These are phyloP conservation scores for Triops cancriformis DNA, from an alignment of 1,140 invertebrate species.

Conservation along the genomic window DNA sequence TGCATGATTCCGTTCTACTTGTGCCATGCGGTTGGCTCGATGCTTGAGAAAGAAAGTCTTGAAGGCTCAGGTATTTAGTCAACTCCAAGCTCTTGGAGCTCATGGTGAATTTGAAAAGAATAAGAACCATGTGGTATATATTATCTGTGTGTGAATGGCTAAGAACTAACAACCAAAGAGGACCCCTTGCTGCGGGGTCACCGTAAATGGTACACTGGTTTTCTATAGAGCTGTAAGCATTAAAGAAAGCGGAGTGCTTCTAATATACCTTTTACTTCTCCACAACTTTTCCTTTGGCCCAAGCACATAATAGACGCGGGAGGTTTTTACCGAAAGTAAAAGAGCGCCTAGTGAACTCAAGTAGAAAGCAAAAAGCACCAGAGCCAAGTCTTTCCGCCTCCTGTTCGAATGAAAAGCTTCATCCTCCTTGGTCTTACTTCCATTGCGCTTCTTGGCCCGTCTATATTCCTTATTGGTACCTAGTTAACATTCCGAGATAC, in stretches of 20 bases:
- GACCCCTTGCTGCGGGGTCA: background rate
- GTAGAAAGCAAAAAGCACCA: constrained; percentile 6
- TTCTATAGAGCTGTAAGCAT: constrained; percentile 6
- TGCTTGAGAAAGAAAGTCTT: background rate
- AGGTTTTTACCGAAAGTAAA: constrained; percentile 6
- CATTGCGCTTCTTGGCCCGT: background rate
- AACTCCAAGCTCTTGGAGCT: constrained; percentile 5
- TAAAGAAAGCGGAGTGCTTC: background rate
- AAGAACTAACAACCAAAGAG: background rate
- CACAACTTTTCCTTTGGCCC: background rate
- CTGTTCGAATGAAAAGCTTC: background rate
- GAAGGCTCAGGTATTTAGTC: constrained; percentile 6
- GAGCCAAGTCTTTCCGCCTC: background rate
- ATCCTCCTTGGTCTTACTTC: background rate
- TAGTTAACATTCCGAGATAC: constrained; percentile 5
- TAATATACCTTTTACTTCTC: constrained; percentile 10
- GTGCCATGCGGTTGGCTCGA: background rate
- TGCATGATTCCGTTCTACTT: background rate
- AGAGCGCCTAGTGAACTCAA: constrained; percentile 1
- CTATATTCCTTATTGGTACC: background rate
- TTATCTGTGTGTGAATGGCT: constrained; percentile 1
- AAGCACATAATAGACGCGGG: constrained; percentile 1
- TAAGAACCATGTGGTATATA: constrained; percentile 14
- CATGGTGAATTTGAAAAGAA: constrained; percentile 11
- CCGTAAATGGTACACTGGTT: constrained; percentile 13